Evolutionary conservation across 2,888 invertebrate species (phyloP), one percentile per base, ranked within the genome.

Genomic region (Agrenia bidenticulata): DNA sequence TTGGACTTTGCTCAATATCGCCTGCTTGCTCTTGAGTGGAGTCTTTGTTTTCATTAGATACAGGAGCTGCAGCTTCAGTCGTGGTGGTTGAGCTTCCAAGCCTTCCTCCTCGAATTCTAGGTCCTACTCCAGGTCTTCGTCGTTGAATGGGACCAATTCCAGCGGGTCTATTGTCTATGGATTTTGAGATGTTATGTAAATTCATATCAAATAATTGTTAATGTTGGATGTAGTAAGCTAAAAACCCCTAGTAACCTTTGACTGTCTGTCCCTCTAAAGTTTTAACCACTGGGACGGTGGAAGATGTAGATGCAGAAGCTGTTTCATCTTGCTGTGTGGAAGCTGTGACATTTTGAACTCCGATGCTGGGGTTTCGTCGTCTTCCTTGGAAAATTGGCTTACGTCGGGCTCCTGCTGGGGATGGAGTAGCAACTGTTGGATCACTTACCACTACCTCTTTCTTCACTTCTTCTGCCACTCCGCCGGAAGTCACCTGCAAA

Each of bases 41-140:
- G 19, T 63, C 68, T 11, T 58, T 63, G 24, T 59, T 32, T n/a
- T 61, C 39, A 11, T 64, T 53, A 11, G 39, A 51, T 49, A 54
- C 39, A 53, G 51, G 21, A 21, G 51, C 58, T 15, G 19, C 26
- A 17, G 58, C 5, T 45, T 64, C 67, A 2, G 66, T 64, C 1
- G 64, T 65, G 2, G 67, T 64, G 11, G 66, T 68, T n/a, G 66
- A 53, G 26, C 58, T 66, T 42, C 67, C 64, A 5, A 69, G 61
- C 64, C 71, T 58, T 55, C 64, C 66, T 13, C 66, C 61, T 41
- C 68, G 62, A 26, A 66, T 55, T 63, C 49, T 41, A 26, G 53
- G 59, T 13, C 66, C 63, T 0, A 69, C 39, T 54, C 39, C 61
- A 15, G 63, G 49, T 5, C 60, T 55, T 37, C 58, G 23, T 26